Percentiles rank a stretch among this genome's conserved stretches.
phyloP scores from a whole-genome alignment of 1,140 invertebrate species.

The Pomphorhynchus laevis region DNA sequence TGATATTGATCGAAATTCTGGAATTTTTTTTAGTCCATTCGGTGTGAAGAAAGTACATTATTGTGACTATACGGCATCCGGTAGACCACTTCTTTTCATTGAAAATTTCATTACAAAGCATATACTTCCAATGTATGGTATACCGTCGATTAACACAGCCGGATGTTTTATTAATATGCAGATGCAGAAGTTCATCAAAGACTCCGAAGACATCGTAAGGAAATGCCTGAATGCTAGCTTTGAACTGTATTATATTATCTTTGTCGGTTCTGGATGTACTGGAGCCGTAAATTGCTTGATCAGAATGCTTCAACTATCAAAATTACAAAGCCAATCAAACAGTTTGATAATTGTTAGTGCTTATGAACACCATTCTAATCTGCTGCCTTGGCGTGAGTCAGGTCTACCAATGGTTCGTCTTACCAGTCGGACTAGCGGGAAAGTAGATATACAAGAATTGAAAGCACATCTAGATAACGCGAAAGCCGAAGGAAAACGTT shows the following conservation, averaged over 20 bases:
- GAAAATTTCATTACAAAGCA: conserved; percentile 45
- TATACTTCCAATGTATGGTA: conserved; percentile 46
- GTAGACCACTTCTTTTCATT: conserved; percentile 34
- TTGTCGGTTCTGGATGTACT: conserved; percentile 35
- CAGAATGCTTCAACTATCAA: conserved; percentile 17
- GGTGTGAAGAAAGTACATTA: too few species aligned
- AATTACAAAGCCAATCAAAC: neutral
- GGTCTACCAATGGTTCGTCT: conserved; percentile 28
- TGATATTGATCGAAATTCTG: too few species aligned
- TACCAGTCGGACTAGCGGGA: neutral
- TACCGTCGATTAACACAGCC: conserved; percentile 42
- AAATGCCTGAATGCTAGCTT: conserved; percentile 35
- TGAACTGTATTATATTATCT: conserved; percentile 42
- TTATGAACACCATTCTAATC: conserved; percentile 42
- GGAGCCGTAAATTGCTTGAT: conserved; percentile 33
- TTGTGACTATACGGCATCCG: conserved; percentile 9
- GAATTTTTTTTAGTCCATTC: too few species aligned
- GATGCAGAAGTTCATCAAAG: conserved; percentile 47
- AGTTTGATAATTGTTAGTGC: conserved; percentile 30
- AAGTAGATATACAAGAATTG: conserved; percentile 25
- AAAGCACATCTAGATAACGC: neutral
- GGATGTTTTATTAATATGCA: too few species aligned
- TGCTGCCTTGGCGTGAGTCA: conserved; percentile 42
- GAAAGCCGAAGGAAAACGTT: conserved; percentile 11
- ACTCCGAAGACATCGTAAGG: conserved; percentile 44